Percentiles rank a stretch among this genome's conserved stretches.
Evolutionary conservation across 2,113 vertebrate species (phyloP).

Genomic region (Oreochromis aureus): DNA sequence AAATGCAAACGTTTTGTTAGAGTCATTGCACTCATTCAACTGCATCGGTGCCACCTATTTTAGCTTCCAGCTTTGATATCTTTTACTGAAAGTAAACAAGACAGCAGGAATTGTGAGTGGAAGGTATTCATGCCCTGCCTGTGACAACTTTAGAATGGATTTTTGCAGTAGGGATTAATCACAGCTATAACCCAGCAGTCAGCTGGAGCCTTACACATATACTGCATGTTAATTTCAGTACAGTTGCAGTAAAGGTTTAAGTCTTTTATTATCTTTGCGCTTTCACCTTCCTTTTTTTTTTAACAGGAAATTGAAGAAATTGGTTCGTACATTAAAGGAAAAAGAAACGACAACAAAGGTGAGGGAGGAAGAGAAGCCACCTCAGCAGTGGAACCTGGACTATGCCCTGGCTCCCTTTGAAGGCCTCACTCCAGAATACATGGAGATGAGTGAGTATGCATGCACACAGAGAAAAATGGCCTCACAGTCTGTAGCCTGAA

Average conservation of each 20-base stretch:
- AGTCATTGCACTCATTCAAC: background rate
- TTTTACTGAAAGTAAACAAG: background rate
- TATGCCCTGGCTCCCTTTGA: slow-evolving; percentile 87
- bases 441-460: slow-evolving; percentile 94
- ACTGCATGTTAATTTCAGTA: background rate
- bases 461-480: background rate
- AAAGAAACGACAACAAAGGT: slow-evolving; percentile 72
- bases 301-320: slow-evolving; percentile 89
- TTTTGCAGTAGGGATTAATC: background rate
- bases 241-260: background rate
- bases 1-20: background rate
- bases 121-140: background rate
- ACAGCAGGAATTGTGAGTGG: background rate
- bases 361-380: slow-evolving; percentile 66
- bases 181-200: background rate
- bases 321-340: slow-evolving; percentile 85
- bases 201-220: background rate
- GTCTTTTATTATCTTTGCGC: background rate
- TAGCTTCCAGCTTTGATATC: background rate
- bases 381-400: slow-evolving; percentile 91
- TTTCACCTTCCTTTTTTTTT: background rate
- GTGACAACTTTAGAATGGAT: background rate
- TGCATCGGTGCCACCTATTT: background rate
- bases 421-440: slow-evolving; percentile 94
- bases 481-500: background rate